Conservation (phyloP, 2,797 vertebrate species). For the Paedocypris micromegethes region DNA sequence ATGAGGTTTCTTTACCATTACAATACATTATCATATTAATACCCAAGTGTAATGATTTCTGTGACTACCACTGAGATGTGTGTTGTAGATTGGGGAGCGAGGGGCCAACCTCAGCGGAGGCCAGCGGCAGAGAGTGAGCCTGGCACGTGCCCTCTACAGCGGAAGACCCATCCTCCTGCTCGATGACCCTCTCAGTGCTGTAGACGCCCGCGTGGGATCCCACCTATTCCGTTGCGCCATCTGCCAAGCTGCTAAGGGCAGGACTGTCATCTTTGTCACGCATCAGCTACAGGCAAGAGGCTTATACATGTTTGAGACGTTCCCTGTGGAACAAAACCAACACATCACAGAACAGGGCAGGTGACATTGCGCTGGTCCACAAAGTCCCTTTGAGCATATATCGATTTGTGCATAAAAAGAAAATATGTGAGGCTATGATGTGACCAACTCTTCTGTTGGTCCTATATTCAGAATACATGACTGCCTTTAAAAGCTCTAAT, state of each 20-base stretch:
- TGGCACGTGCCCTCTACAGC: slow-evolving; percentile 79
- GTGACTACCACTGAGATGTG: slow-evolving; percentile 5
- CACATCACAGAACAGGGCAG: background rate
- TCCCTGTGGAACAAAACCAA: background rate
- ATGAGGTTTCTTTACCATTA: too few relatives aligned
- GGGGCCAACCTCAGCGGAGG: slow-evolving; percentile 78
- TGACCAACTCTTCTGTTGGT: background rate
- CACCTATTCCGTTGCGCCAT: slow-evolving; percentile 73
- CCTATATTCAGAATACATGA: background rate
- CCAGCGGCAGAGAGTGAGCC: slow-evolving; percentile 76
- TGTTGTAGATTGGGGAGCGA: slow-evolving; percentile 73
- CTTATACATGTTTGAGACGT: background rate
- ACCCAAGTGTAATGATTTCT: background rate
- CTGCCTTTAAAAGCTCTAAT: slow-evolving; percentile 2
- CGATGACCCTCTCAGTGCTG: slow-evolving; percentile 79
- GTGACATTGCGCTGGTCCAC: background rate
- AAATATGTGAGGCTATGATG: background rate
- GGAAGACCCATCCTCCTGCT: slow-evolving; percentile 71
- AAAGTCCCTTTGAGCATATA: background rate
- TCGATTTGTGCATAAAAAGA: background rate
- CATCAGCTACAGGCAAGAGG: slow-evolving; percentile 75
- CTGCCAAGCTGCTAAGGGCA: slow-evolving; percentile 56
- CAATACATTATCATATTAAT: background rate
- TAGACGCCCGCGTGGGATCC: slow-evolving; percentile 72
- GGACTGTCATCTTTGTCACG: slow-evolving; percentile 78